Evolutionary conservation across 2,888 invertebrate genomes (phyloP).

Genomic region (Euspilapteryx auroguttella): DNA sequence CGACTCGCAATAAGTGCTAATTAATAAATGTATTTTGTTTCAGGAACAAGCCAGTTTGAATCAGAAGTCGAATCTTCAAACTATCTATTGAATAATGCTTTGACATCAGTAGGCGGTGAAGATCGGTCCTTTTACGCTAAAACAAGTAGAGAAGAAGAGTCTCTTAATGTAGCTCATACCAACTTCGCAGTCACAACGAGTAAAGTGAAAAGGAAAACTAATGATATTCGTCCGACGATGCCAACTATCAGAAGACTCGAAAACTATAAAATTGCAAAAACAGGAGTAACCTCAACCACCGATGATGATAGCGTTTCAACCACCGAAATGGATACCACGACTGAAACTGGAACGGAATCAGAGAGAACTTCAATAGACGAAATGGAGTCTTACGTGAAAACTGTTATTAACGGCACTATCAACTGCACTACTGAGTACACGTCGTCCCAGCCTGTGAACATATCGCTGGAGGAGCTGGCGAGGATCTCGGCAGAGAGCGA

Average conservation of each 20-base stretch:
- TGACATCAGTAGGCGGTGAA: constrained; percentile 18
- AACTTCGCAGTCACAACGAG: constrained; percentile 19
- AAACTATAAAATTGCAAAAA: too few relatives aligned
- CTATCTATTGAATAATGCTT: constrained; percentile 15
- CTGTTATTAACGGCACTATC: constrained; percentile 44
- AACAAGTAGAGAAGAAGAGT: too few relatives aligned
- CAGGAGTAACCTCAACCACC: too few relatives aligned
- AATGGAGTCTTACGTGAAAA: constrained; percentile 32
- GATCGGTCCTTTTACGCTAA: constrained; percentile 27
- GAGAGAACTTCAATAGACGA: constrained; percentile 22
- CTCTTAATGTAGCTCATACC: too few relatives aligned
- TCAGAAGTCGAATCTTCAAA: not conserved
- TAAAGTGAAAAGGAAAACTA: constrained; percentile 38
- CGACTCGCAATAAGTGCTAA: too few relatives aligned
- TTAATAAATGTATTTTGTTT: not conserved
- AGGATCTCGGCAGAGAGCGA: constrained; percentile 19
- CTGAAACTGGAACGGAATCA: constrained; percentile 10
- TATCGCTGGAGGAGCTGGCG: constrained; percentile 20
- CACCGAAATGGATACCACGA: not conserved
- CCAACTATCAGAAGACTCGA: too few relatives aligned
- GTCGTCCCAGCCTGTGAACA: constrained; percentile 30
- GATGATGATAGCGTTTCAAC: too few relatives aligned
- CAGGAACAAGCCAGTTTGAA: not conserved
- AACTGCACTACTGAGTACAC: constrained; percentile 49
- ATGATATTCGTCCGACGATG: constrained; percentile 17